Evolutionary conservation across 1,140 invertebrate species (phyloP), one percentile per base, ranked within the genome.

Genomic region (Caenorhabditis brenneri): DNA sequence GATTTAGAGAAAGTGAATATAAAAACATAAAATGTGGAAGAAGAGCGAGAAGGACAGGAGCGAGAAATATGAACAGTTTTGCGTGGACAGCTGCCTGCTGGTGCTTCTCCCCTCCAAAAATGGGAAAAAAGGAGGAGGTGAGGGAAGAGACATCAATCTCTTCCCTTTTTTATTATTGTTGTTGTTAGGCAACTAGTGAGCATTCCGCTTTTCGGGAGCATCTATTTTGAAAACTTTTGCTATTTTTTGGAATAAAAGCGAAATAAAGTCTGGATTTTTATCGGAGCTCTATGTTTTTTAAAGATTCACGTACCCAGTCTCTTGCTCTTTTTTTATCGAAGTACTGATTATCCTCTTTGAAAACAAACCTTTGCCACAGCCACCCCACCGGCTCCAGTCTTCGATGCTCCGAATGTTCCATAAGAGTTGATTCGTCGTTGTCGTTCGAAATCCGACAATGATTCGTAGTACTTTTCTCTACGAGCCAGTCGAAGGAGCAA

Each of bases 401-500:
- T 60, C 16, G 81, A 49, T 49, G 80, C 42, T 48, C 42, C 65
- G 39, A 83, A 83, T 10, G 82, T 83, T 51, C 82, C 82, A 69
- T 83, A 83, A 15, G 55, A 91, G 16, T 65, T 79, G 24, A 60
- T 86, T 19, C 88, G 24, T 33, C 86, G 27, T 27, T 84, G 80
- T 19, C 88, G 83, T 69, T 91, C 90, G 46, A 84, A 85, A 51
- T 87, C 88, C 27, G 27, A 87, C 53, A 90, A 65, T 9, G 89
- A 85, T 82, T 91, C 88, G 83, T 91, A 90, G 69, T 84, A 88
- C 42, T 87, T 80, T 42, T 91, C 89, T n/a, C 89, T 86, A 22
- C 89, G 79, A 31, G 88, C 84, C 31, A 91, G 65, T 33, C 89
- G 89, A 12, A 90, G 85, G 22, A 90, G 86, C n/a, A 89, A 81